Conservation (phyloP, 2,113 vertebrate species). For the Mus pahari region DNA sequence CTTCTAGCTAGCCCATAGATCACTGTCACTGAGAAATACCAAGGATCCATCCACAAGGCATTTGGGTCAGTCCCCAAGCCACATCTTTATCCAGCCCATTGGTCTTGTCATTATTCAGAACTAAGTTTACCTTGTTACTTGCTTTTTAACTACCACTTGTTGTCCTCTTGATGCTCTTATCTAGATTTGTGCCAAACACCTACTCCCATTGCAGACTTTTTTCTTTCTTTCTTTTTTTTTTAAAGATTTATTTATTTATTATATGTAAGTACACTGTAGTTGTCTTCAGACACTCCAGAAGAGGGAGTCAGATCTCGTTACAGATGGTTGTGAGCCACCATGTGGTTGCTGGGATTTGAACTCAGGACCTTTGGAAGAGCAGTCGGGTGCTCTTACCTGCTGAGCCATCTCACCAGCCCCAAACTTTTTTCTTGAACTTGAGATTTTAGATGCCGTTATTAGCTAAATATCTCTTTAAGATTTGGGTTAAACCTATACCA, state of each 20-base stretch:
- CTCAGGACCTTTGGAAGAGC: too few relatives aligned
- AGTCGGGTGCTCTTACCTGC: too few relatives aligned
- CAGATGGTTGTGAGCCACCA: too few relatives aligned
- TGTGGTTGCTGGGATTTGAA: too few relatives aligned
- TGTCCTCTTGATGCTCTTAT: background rate
- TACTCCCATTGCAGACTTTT: background rate
- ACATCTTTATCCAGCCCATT: background rate
- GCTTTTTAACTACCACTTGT: background rate
- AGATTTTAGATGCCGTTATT: background rate
- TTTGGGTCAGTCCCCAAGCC: background rate
- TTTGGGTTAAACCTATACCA: background rate
- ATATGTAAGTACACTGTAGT: too few relatives aligned
- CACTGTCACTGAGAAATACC: background rate
- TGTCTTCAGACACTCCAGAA: too few relatives aligned
- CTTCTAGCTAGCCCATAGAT: background rate
- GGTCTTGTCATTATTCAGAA: background rate
- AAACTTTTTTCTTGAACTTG: background rate
- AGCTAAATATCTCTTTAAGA: background rate
- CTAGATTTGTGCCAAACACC: background rate
- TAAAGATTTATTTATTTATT: too few relatives aligned
- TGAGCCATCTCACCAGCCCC: too few relatives aligned
- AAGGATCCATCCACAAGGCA: background rate
- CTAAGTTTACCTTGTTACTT: background rate
- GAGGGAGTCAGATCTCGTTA: too few relatives aligned
- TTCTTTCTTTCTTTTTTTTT: too few relatives aligned